Evolutionary conservation across 2,888 invertebrate genomes (phyloP), one percentile per base, ranked within the genome.

Genomic region (Pollenia labialis): DNA sequence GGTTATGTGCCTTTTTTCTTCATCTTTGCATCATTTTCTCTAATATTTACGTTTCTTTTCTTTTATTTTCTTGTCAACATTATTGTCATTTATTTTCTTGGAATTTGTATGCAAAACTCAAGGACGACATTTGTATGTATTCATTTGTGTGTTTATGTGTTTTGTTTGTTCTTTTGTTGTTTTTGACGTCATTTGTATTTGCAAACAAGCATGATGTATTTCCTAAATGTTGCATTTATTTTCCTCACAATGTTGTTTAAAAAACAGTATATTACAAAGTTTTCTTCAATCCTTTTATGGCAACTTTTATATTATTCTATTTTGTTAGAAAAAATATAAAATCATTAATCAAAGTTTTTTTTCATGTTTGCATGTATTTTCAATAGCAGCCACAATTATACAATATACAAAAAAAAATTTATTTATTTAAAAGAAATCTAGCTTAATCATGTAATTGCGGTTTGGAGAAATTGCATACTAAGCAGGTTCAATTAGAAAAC

Each of bases 21-120:
- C 32, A 32, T 32, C 32, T 32, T 32, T 32, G 32, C 6, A 32
- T 68, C 64, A 52, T 23, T 8, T 74, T 69, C 7, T 58, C 16
- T 69, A 69, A 58, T 81, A 44, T 69, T 76, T 81, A 44, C 23
- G 46, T 83, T 64, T 68, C 23, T 68, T 42, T 74, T 18, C 46
- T 66, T 79, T 69, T 69, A 40, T 77, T 60, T 74, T 23, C 64
- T 62, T 79, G 56, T 79, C 64, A 79, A 69, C 74, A 69, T 23
- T 58, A 58, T 48, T 84, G 50, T 79, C 79, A 79, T 85, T 79
- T 81, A 58, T 76, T 76, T 85, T 85, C 69, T 66, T 44, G 44
- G 48, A 14, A 74, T 58, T 85, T 75, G 64, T 66, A 66, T 85
- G 68, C 72, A 76, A 72, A 84, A 32, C 85, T 76, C 85, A 85